Conservation (phyloP, 2,888 invertebrate genomes). For the Drosophila melanocephala region DNA sequence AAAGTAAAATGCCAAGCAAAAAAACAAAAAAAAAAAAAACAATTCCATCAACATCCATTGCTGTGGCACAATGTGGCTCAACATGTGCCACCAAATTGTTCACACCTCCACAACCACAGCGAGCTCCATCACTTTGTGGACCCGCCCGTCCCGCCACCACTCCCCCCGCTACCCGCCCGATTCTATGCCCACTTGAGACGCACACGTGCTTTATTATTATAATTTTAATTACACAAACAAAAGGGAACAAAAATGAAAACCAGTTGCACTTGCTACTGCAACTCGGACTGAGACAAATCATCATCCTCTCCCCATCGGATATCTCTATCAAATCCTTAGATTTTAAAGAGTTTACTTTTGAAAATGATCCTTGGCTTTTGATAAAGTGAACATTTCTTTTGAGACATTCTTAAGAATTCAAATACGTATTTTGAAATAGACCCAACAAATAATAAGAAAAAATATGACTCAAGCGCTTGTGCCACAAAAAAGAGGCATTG, state of each 20-base stretch:
- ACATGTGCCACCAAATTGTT: slow-evolving; percentile 78
- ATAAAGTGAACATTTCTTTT: background rate
- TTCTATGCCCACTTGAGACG: slow-evolving; percentile 72
- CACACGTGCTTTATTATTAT: slow-evolving; percentile 71
- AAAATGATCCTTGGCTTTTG: background rate
- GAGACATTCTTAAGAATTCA: background rate
- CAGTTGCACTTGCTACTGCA: slow-evolving; percentile 42
- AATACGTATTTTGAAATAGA: background rate
- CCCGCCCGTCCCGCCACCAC: background rate
- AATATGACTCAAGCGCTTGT: background rate
- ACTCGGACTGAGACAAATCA: slow-evolving; percentile 17
- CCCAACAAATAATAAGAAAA: background rate
- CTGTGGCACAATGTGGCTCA: slow-evolving; percentile 16
- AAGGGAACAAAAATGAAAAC: slow-evolving; percentile 15
- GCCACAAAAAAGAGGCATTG: background rate
- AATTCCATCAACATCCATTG: slow-evolving; percentile 40
- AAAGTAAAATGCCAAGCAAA: slow-evolving; percentile 51
- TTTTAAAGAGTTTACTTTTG: background rate
- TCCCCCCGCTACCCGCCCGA: background rate
- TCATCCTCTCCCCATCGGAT: background rate
- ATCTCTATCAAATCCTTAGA: background rate
- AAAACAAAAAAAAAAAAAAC: slow-evolving; percentile 19
- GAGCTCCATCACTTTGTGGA: slow-evolving; percentile 10
- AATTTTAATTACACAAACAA: slow-evolving; percentile 71
- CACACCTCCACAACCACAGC: slow-evolving; percentile 63